Evolutionary conservation across 2,888 invertebrate genomes (phyloP), one percentile per base, ranked within the genome.

Genomic region (Machimus rusticus): DNA sequence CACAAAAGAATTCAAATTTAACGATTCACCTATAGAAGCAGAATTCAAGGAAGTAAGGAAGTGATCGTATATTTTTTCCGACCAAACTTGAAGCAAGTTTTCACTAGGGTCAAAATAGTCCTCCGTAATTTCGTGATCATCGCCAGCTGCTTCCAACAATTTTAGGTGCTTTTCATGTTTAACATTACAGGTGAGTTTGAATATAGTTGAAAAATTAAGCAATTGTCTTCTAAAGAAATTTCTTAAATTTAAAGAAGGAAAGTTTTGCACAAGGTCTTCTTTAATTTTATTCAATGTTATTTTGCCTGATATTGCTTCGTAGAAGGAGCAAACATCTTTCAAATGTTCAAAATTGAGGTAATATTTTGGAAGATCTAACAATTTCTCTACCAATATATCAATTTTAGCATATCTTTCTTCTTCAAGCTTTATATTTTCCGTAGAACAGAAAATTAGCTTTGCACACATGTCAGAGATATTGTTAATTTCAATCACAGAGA

Each of bases 21-120:
- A 86, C 5, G 90, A 89, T 82, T 91, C 91, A 4, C 90, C 91
- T 2, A 90, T 89, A 0, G 90, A 89, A 9, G 90, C 90, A 19
- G 91, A 89, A 43, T 90, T 90, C 31, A 92, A 89, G 23, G 91
- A 90, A 87, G 91, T 90, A 28, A 91, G 16, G 2, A 91, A 89
- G 77, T 91, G 89, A 0, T 88, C 88, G 84, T 90, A 90, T 81
- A 92, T 87, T 19, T 89, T 89, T 12, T 91, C 90, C 0, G 91
- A 91, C 92, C 92, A 92, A 23, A 90, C 89, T 86, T 91, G 91
- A 0, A 92, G 89, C 19, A 91, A 87, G 87, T 90, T 91, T 16
- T 91, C 91, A 89, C 91, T 91, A 66, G 90, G 89, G 90, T 92
- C 92, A 87, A 91, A 91, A 82, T 91, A 91, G 85, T 92, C 91